A percentile compares a stretch with the other conserved stretches of the same genome.
These are phyloP conservation scores for Solenopsis invicta DNA, from an alignment of 1,140 invertebrate species.

Conservation along the genomic window DNA sequence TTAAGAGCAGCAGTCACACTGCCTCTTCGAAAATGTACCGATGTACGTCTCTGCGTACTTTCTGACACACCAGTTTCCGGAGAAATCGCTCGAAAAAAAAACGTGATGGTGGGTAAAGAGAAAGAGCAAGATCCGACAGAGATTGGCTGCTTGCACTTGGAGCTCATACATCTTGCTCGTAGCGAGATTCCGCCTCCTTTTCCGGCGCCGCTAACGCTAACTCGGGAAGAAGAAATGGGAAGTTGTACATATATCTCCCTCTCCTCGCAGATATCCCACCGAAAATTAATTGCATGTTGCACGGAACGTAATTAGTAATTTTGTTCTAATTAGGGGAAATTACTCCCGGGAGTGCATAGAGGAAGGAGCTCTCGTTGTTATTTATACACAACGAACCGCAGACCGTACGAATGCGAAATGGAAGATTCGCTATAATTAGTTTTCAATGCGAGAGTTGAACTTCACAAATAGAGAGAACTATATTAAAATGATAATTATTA, in stretches of 20 bases:
- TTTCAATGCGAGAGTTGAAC: constrained; percentile 15
- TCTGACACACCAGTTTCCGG: constrained; percentile 24
- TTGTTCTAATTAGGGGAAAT: constrained; percentile 72
- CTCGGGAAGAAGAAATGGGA: constrained; percentile 54
- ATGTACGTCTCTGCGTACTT: constrained; percentile 15
- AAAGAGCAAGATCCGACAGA: constrained; percentile 47
- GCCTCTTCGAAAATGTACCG: constrained; percentile 40
- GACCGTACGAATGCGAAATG: constrained; percentile 29
- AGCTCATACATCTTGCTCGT: constrained; percentile 61
- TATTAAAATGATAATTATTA: constrained; percentile 43
- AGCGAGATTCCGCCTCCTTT: constrained; percentile 55
- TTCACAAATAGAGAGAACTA: not conserved
- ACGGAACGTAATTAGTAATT: constrained; percentile 73
- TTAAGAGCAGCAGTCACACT: constrained; percentile 31
- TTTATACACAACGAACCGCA: constrained; percentile 19
- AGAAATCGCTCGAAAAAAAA: constrained; percentile 62
- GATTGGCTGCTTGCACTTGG: constrained; percentile 55
- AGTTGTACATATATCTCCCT: constrained; percentile 57
- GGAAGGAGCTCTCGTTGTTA: constrained; percentile 42
- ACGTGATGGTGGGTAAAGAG: constrained; percentile 45
- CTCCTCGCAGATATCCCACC: constrained; percentile 20
- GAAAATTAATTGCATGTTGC: constrained; percentile 70
- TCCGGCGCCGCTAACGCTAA: constrained; percentile 43
- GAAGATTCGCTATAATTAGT: constrained; percentile 50
- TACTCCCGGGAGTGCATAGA: constrained; percentile 34